Conservation (phyloP, 1,140 invertebrate genomes). For the Yoshiicerus persimilis region DNA sequence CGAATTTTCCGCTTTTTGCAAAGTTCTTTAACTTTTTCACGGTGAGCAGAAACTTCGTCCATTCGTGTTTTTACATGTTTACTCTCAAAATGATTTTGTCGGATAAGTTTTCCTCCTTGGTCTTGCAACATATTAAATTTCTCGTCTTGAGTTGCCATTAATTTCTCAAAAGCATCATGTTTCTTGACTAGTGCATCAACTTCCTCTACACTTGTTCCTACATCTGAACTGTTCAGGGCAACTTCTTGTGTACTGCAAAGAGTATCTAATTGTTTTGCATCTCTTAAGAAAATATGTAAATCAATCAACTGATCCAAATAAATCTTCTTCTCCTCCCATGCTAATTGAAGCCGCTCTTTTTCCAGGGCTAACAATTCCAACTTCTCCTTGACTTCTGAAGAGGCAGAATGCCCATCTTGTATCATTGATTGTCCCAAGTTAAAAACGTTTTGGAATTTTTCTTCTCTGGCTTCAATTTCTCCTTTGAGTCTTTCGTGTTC, state of each 20-base stretch:
- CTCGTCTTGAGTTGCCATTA: slow-evolving; percentile 81
- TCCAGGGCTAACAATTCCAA: slow-evolving; percentile 66
- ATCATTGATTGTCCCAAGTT: slow-evolving; percentile 82
- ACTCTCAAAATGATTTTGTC: slow-evolving; percentile 92
- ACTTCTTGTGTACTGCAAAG: slow-evolving; percentile 86
- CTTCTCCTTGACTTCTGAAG: slow-evolving; percentile 73
- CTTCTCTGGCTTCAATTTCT: slow-evolving; percentile 92
- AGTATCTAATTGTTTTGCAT: slow-evolving; percentile 90
- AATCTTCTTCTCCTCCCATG: slow-evolving; percentile 87
- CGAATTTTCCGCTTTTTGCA: slow-evolving; percentile 64
- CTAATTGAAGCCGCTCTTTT: slow-evolving; percentile 72
- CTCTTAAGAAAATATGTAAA: slow-evolving; percentile 89
- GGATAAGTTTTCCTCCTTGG: slow-evolving; percentile 83
- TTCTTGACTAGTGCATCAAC: slow-evolving; percentile 83
- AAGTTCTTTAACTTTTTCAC: slow-evolving; percentile 70
- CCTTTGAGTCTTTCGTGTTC: slow-evolving; percentile 89
- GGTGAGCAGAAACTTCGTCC: slow-evolving; percentile 68
- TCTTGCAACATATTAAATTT: slow-evolving; percentile 80
- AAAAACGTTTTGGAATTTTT: slow-evolving; percentile 76
- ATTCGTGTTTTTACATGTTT: slow-evolving; percentile 75
- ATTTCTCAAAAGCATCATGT: slow-evolving; percentile 86
- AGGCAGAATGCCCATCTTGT: slow-evolving; percentile 68
- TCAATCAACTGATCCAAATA: slow-evolving; percentile 93
- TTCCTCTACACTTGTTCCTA: slow-evolving; percentile 67
- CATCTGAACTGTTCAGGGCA: slow-evolving; percentile 56